Conservation (phyloP, 2,797 vertebrate genomes). For the Heteromormyrus szaboi region DNA sequence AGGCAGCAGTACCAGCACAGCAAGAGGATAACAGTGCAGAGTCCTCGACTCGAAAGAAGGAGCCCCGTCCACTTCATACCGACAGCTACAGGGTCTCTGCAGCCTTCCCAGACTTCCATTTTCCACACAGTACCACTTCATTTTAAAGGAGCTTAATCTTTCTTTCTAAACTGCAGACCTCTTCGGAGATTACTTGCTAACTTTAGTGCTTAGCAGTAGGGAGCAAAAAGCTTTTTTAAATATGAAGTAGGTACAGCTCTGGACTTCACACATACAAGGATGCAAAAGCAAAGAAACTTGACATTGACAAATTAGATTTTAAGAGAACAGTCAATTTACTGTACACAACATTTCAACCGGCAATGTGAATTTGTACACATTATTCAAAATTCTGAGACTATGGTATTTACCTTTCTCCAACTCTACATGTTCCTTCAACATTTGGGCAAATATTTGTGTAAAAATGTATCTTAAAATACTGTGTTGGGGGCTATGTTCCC, state of each 20-base stretch:
- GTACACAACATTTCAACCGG: slow-evolving; percentile 54
- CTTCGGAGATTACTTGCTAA: slow-evolving; percentile 15
- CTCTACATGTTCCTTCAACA: slow-evolving; percentile 53
- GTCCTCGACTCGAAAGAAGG: slow-evolving; percentile 23
- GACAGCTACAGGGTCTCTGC: slow-evolving; percentile 14
- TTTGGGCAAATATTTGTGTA: slow-evolving; percentile 58
- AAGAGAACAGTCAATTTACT: slow-evolving; percentile 53
- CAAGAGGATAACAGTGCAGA: background rate
- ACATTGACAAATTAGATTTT: slow-evolving; percentile 63
- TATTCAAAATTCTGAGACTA: slow-evolving; percentile 46
- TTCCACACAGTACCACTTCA: slow-evolving; percentile 25
- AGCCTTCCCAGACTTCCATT: slow-evolving; percentile 15
- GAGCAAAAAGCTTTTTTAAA: slow-evolving; percentile 35
- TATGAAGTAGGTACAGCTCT: slow-evolving; percentile 22
- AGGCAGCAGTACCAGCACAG: background rate
- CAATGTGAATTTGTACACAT: slow-evolving; percentile 42
- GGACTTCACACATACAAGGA: slow-evolving; percentile 26
- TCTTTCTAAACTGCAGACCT: slow-evolving; percentile 24
- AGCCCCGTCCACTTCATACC: slow-evolving; percentile 30
- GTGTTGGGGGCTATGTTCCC: slow-evolving; percentile 21
- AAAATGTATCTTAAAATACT: slow-evolving; percentile 36
- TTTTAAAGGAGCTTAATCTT: slow-evolving; percentile 30
- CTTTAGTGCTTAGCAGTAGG: background rate
- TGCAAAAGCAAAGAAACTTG: slow-evolving; percentile 41
- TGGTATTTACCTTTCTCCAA: slow-evolving; percentile 53